phyloP scores from a whole-genome alignment of 2,888 invertebrate genomes.

The Oxytorus armatus region DNA sequence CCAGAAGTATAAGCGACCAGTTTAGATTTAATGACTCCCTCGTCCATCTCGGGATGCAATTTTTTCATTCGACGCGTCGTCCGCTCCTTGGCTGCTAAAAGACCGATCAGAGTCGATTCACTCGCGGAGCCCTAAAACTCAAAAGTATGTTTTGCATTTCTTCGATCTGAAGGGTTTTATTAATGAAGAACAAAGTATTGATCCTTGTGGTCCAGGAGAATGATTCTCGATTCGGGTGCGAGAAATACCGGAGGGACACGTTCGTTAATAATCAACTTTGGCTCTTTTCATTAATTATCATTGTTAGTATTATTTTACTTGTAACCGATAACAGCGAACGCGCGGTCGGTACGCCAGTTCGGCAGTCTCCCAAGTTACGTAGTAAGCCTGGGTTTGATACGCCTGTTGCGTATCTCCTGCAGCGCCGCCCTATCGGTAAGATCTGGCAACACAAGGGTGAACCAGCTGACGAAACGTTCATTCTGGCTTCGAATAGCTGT shows the following conservation, averaged over 20 bases:
- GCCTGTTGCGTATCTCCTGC: too few species aligned
- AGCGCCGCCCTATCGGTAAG: too few species aligned
- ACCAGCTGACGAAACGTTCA: too few species aligned
- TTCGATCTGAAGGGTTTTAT: too few species aligned
- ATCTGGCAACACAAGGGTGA: too few species aligned
- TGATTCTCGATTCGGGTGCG: conserved; percentile 91
- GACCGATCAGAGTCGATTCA: conserved; percentile 93
- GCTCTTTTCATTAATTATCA: not conserved
- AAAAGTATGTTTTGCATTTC: too few species aligned
- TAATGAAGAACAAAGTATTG: too few species aligned
- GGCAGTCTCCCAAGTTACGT: too few species aligned
- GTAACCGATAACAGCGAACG: too few species aligned
- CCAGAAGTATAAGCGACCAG: conserved; percentile 93
- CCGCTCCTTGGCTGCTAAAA: conserved; percentile 91
- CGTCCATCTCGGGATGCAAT: conserved; percentile 87
- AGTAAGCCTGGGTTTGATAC: too few species aligned
- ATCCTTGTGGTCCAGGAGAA: conserved; percentile 87
- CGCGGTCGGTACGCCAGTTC: too few species aligned
- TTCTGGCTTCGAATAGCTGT: too few species aligned
- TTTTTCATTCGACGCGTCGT: conserved; percentile 86
- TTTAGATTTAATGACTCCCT: conserved; percentile 88
- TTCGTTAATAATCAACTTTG: conserved; percentile 26
- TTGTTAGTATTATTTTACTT: conserved; percentile 69
- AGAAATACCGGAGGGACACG: conserved; percentile 89
- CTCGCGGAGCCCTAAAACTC: conserved; percentile 94